These are phyloP conservation scores for Sigmodon hispidus DNA, from an alignment of 2,113 vertebrate genomes.

Conservation along the genomic window DNA sequence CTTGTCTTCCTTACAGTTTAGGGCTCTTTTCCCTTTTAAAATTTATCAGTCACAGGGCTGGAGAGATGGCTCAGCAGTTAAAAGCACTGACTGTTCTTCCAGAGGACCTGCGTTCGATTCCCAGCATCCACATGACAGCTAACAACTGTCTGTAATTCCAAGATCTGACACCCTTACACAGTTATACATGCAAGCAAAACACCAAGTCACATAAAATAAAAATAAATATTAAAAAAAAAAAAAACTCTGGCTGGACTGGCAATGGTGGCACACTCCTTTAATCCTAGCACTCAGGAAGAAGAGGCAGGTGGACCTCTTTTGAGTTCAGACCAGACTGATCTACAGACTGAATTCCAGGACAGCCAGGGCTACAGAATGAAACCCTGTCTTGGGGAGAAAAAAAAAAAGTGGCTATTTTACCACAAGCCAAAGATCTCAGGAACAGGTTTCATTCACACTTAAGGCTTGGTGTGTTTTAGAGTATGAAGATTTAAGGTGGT, in stretches of 20 bases:
- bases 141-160: too few species aligned
- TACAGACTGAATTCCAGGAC: not conserved
- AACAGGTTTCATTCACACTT: not conserved
- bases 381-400: not conserved
- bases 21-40: not conserved
- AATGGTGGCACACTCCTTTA: not conserved
- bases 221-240: too few species aligned
- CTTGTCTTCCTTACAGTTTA: not conserved
- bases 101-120: too few species aligned
- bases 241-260: not conserved
- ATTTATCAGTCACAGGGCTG: constrained; percentile 2
- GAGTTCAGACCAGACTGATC: not conserved
- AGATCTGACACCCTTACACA: too few species aligned
- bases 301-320: not conserved
- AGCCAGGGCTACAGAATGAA: not conserved
- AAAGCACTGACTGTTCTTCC: not conserved
- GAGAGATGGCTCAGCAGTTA: too few species aligned
- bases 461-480: not conserved
- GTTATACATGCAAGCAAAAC: too few species aligned
- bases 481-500: not conserved
- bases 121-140: too few species aligned
- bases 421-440: not conserved
- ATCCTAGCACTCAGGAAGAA: not conserved
- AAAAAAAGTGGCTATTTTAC: not conserved
- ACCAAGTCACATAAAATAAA: too few species aligned